These are phyloP conservation scores for Sebastiscus tertius DNA, from an alignment of 2,797 vertebrate species.

Conservation along the genomic window DNA sequence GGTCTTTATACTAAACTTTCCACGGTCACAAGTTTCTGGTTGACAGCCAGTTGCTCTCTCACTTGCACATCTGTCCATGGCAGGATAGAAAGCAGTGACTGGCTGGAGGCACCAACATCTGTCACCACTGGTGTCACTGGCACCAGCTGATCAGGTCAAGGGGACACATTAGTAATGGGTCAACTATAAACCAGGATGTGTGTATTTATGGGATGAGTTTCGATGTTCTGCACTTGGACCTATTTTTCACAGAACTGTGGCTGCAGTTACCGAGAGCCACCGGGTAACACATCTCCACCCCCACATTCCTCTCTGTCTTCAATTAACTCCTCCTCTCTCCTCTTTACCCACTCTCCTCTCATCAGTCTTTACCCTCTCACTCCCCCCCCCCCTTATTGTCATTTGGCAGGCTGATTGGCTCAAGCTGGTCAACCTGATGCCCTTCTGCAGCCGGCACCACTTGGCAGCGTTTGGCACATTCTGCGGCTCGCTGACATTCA, in stretches of 20 bases:
- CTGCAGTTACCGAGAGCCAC: constrained; percentile 16
- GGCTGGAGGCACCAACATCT: constrained; percentile 69
- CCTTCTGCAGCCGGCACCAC: constrained; percentile 60
- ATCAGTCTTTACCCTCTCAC: neutral
- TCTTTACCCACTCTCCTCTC: constrained; percentile 2
- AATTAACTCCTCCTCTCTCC: neutral
- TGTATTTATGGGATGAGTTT: neutral
- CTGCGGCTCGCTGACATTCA: constrained; percentile 39
- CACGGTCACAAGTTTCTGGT: constrained; percentile 7
- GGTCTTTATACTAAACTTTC: neutral
- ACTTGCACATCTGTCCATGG: constrained; percentile 62
- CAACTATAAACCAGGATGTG: constrained; percentile 1
- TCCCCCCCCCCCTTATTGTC: neutral
- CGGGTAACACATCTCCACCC: neutral
- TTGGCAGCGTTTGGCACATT: constrained; percentile 57
- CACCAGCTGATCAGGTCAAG: constrained; percentile 45
- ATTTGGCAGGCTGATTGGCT: constrained; percentile 58
- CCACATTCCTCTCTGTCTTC: neutral
- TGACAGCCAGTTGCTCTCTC: constrained; percentile 19
- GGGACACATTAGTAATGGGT: neutral
- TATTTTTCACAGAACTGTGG: neutral
- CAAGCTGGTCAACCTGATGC: constrained; percentile 60
- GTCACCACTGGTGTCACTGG: constrained; percentile 51
- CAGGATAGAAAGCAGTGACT: constrained; percentile 15
- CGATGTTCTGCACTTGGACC: neutral